phyloP scores from a whole-genome alignment of 2,888 invertebrate species.

The Drosophila mayaguana region DNA sequence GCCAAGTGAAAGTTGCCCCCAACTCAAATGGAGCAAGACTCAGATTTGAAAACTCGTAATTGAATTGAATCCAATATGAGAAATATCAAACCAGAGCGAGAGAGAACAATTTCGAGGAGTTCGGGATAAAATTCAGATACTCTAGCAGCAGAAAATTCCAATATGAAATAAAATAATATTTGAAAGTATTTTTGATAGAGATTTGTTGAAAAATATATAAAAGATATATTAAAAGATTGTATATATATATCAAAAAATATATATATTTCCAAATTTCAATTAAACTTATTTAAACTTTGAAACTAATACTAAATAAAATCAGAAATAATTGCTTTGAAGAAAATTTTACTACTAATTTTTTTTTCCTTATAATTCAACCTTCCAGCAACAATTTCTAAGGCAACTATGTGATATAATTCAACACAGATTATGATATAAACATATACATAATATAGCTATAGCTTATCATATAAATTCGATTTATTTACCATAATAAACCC shows the following conservation, averaged over 20 bases:
- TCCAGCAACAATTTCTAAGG: neutral
- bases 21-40: conserved; percentile 39
- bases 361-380: neutral
- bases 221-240: neutral
- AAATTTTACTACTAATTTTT: neutral
- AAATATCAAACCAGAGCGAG: conserved; percentile 1
- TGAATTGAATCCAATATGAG: conserved; percentile 51
- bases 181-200: neutral
- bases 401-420: neutral
- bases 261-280: neutral
- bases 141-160: conserved; percentile 2
- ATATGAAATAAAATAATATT: neutral
- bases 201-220: neutral
- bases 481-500: neutral
- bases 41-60: conserved; percentile 40
- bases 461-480: neutral
- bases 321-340: neutral
- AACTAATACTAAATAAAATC: neutral
- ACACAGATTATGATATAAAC: neutral
- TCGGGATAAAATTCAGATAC: neutral
- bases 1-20: conserved; percentile 62
- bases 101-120: neutral
- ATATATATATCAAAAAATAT: neutral
- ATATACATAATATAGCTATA: neutral
- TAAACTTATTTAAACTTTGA: neutral